Base-by-base conservation (phyloP, 2,888 invertebrate genomes). In the Tetrapedia diversipes region DNA sequence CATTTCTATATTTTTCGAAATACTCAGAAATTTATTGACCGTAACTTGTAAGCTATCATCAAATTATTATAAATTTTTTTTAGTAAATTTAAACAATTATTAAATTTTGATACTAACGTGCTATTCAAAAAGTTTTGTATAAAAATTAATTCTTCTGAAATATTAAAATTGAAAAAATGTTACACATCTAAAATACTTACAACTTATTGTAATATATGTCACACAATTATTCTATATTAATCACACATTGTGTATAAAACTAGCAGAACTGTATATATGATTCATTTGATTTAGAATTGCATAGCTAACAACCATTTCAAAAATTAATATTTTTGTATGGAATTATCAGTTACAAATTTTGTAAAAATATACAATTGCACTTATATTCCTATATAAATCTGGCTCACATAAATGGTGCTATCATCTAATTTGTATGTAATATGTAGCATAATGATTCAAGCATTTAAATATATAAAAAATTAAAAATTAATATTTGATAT, bases 231-330 rank as follows among this genome's bases (percentile, higher is more conserved):
- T 64, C n/a, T 67, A 72, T 34, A 34, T 61, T 67, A 67, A 57
- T 54, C 60, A 65, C 76, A 75, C 61, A 56, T 51, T 47, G 70
- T 76, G 69, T 77, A 77, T 43, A 77, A 66, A 77, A 76, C 56
- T 75, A 70, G 70, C 64, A 76, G 60, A 70, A 57, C 65, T 69
- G 32, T 79, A 81, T 66, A 81, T 72, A 79, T 53, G 16, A 53
- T 57, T 51, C 27, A 22, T 64, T 49, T 60, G 41, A 39, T 70
- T 76, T 51, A 47, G 51, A 69, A 70, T 76, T 65, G 64, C 51
- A 65, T 49, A 59, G 47, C 22, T 75, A 70, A 59, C 37, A 65
- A 65, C 53, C 41, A 64, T 49, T 37, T 80, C 54, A 61, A 54
- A 60, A 64, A 45, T 65, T 69, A 47, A 16, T 59, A 67, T 63